Base-by-base conservation (phyloP, 2,113 vertebrate species). In the Zosterops lateralis region DNA sequence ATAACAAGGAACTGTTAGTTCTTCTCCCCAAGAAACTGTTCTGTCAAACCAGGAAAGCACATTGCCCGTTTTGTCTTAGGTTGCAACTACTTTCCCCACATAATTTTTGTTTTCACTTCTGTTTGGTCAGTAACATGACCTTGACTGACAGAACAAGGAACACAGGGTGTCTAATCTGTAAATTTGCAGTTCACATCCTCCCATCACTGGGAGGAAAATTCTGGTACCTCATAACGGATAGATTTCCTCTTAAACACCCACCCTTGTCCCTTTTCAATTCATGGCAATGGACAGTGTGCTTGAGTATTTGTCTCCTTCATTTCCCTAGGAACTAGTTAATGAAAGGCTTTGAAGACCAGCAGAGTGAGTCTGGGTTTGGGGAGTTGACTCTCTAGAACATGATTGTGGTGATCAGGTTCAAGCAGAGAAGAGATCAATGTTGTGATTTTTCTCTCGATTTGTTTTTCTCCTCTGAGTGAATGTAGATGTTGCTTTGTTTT, bases 371-470 rank as follows among this genome's bases (percentile, higher is more conserved):
- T 48, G 19, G 7, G 7, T 53, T 13, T 3, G 17, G 50, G 21
- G 11, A 71, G 21, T 8, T 1, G 0, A 5, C 61, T 70, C 4
- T 22, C 36, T 29, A 34, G 19, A 36, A 13, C 3, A 1, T 9
- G 34, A 32, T 34, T 0, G 0, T 7, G 36, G 9, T 64, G 48
- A 11, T 53, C 19, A 22, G 9, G 3, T 73, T 86, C 67, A 61
- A 70, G 20, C 24, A 73, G 24, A 44, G 26, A 36, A 29, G 25
- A 67, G 16, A 76, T 53, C 5, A 15, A 6, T 28, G 19, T 6
- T 70, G 32, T 24, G 20, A 14, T 70, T 88, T 83, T 76, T 83
- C 42, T 73, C 38, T 26, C 17, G 25, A 0, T 64, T 67, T 19
- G 4, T 4, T 71, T 67, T 67, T 61, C 8, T 1, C 1, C 48